Evolutionary conservation across 2,888 invertebrate genomes (phyloP), one percentile per base, ranked within the genome.

Genomic region (Molanna angustata): DNA sequence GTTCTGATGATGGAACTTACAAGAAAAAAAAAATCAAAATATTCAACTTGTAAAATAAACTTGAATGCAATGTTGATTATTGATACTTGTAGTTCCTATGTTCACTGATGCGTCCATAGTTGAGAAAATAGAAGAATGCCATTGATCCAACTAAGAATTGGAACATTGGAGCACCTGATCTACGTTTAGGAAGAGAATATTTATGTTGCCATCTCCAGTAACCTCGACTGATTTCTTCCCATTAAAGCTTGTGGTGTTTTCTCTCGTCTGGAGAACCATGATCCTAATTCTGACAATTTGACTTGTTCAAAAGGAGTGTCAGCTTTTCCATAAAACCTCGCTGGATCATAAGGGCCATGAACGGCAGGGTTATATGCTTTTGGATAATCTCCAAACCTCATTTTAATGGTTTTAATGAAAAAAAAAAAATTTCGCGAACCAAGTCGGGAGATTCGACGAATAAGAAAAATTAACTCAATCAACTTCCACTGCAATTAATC

Each of bases 201-300:
- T 91, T 93, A 71, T 92, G 89, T 64, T 90, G 86, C 93, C 94
- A 94, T 67, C 92, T 85, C 94, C 94, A 94, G 78, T 80, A 92
- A 88, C 89, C 85, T 78, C 95, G 80, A 68, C 90, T 89, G 56
- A 80, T 59, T 52, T 84, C 83, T n/a, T 16, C 80, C 83, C 55
- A 72, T 72, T 1, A 89, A 49, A 6, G 89, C 85, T 27, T 69
- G 68, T 2, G 92, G 90, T 35, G 74, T 71, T 74, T 91, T 93
- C 65, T 88, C 87, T 59, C 96, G 86, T 60, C 96, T 86, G 44
- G 72, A 75, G n/a, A 97, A 63, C 96, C 97, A 97, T 59, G 80
- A 65, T 37, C 85, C 84, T 13, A 97, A 53, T 67, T 97, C 95
- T 40, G 79, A 80, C 40, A 97, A 63, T 74, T 97, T 97, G 58